These are phyloP conservation scores for Psephotus haematonotus DNA, from an alignment of 2,113 vertebrate genomes.

Conservation along the genomic window DNA sequence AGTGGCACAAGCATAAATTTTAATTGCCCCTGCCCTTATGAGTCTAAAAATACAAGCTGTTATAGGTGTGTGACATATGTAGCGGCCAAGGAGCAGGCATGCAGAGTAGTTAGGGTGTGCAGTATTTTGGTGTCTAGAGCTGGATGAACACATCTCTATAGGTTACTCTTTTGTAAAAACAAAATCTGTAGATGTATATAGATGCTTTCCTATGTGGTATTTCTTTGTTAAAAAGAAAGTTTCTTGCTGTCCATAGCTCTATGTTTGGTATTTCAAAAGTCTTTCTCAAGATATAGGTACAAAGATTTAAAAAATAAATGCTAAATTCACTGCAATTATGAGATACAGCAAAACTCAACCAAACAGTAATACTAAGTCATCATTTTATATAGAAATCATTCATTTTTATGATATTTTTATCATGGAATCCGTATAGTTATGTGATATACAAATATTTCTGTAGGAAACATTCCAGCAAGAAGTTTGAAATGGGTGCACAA, in stretches of 20 bases:
- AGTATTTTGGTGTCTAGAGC: neutral
- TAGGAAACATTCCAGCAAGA: neutral
- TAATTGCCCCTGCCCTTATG: neutral
- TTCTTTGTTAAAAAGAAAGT: neutral
- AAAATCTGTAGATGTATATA: neutral
- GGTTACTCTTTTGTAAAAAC: neutral
- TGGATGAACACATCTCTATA: neutral
- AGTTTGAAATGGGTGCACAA: neutral
- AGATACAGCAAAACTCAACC: neutral
- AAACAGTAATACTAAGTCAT: neutral
- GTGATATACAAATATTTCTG: neutral
- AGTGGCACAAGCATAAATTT: neutral
- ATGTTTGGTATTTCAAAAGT: neutral
- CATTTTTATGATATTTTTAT: neutral
- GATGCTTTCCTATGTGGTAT: neutral
- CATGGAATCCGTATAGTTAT: neutral
- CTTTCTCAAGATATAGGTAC: neutral
- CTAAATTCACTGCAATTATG: neutral
- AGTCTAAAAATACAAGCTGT: neutral
- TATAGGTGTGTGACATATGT: fast-evolving
- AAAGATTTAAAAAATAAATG: neutral
- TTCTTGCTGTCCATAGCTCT: neutral
- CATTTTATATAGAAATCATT: neutral
- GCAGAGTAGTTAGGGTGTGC: neutral
- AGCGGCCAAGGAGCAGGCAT: neutral